Percentiles rank a stretch among this genome's conserved stretches.
These are phyloP conservation scores for Sogatella furcifera DNA, from an alignment of 1,140 invertebrate genomes.

Conservation along the genomic window DNA sequence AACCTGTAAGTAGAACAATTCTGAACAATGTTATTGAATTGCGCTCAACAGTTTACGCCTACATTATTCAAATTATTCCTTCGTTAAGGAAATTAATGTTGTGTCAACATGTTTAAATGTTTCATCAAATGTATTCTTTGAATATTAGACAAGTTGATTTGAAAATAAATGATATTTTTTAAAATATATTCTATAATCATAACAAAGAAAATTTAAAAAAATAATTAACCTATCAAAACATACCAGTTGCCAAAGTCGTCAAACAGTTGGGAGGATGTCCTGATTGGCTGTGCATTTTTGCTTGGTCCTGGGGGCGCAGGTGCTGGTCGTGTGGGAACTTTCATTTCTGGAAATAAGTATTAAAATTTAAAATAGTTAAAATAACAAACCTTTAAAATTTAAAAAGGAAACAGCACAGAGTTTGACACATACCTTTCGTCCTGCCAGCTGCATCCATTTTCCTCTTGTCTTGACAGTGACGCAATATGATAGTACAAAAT, in stretches of 20 bases:
- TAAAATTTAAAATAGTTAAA: not conserved
- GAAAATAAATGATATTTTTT: too few relatives aligned
- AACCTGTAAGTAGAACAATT: too few relatives aligned
- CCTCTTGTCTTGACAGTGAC: not conserved
- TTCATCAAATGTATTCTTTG: too few relatives aligned
- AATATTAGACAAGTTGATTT: too few relatives aligned
- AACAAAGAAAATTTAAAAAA: too few relatives aligned
- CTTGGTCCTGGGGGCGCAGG: not conserved
- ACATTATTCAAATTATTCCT: too few relatives aligned
- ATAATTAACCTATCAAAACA: constrained; percentile 2
- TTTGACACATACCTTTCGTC: not conserved
- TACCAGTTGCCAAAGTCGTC: constrained; percentile 2
- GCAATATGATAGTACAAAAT: not conserved
- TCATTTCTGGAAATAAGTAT: not conserved
- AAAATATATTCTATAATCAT: too few relatives aligned
- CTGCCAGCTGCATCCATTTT: not conserved
- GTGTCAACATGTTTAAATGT: too few relatives aligned
- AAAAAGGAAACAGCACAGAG: not conserved
- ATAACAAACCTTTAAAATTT: not conserved
- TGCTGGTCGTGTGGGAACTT: not conserved
- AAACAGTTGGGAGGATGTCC: not conserved
- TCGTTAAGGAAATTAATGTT: too few relatives aligned
- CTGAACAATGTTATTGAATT: too few relatives aligned
- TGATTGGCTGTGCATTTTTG: not conserved
- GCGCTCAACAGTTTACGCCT: too few relatives aligned